Base-by-base conservation (phyloP, 2,888 invertebrate genomes). In the Mesorhabditis spiculigera region DNA sequence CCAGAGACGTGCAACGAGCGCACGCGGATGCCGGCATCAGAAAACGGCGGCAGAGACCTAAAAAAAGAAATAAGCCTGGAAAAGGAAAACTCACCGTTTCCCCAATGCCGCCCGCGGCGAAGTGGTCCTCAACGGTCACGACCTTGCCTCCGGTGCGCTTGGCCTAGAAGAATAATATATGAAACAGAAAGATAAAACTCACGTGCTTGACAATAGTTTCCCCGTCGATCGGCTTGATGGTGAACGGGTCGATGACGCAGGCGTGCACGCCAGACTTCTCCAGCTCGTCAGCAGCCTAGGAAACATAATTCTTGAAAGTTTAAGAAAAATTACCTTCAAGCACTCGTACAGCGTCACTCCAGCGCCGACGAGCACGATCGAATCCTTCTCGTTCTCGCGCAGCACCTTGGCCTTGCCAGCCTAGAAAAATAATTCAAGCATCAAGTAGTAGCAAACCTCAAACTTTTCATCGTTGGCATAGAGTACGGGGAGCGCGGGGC, bases 71-170 rank as follows among this genome's bases (percentile, higher is more conserved):
- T 58, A 58, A 63, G 10, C 10, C 10, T 50, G 8, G 10, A 10
- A 66, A 44, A 42, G 41, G 8, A 10, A 69, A 16, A 63, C 72
- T 68, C 4, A 79, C 96, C 28, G 97, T 95, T 87, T 98, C 97
- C 73, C 98, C 98, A 69, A 98, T 86, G 68, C 98, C 98, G 75
- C 98, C 93, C 91, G 82, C 93, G 77, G 92, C 91, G 87, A 98
- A 98, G 88, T 98, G 98, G 87, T 98, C 98, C 87, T 98, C 98
- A 0, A 96, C 94, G 50, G 94, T 94, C 67, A 98, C 87, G 69
- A 98, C 90, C 74, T 89, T 89, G 63, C 85, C 85, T 65, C 83
- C 85, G 45, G 75, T 79, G 43, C 81, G 73, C 5, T 68, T 68
- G 10, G 78, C 65, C 65, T 63, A 6, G 41, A 50, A 10, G n/a